A percentile compares a stretch with the other conserved stretches of the same genome.
phyloP scores from a whole-genome alignment of 2,113 vertebrate species.

The Donacobius atricapilla region DNA sequence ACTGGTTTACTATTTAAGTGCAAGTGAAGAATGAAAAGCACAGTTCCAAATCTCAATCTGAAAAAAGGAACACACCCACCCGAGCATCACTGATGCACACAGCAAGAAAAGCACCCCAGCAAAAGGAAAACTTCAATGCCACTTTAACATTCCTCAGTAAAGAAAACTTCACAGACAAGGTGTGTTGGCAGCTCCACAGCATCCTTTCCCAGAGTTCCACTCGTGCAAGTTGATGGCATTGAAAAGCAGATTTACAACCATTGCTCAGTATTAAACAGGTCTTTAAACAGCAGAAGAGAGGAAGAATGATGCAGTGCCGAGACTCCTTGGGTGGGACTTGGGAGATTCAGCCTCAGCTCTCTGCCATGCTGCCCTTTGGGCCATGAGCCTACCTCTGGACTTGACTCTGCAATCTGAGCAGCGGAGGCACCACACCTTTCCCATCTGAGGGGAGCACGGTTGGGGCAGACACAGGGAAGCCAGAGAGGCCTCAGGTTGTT shows the following conservation, averaged over 20 bases:
- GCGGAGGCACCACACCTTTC: neutral
- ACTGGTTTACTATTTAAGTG: neutral
- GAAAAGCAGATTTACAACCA: rapidly evolving
- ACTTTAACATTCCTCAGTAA: neutral
- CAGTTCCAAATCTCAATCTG: neutral
- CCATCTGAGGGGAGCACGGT: neutral
- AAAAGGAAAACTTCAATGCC: neutral
- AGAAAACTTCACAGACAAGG: neutral
- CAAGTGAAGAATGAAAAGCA: neutral
- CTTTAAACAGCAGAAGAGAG: neutral
- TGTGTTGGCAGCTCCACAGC: neutral
- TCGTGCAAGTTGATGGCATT: neutral
- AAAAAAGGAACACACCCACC: neutral
- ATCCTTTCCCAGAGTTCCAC: neutral
- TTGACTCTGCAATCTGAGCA: neutral
- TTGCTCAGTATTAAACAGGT: neutral
- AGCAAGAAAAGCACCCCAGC: neutral
- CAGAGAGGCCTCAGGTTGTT: neutral
- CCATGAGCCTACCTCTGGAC: rapidly evolving
- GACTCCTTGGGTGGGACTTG: neutral
- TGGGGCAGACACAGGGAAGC: neutral
- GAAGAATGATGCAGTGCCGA: neutral
- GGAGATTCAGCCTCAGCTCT: neutral
- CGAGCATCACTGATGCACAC: neutral
- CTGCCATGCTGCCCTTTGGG: rapidly evolving